These are phyloP conservation scores for Oppia nitens DNA, from an alignment of 1,140 invertebrate species.

Conservation along the genomic window DNA sequence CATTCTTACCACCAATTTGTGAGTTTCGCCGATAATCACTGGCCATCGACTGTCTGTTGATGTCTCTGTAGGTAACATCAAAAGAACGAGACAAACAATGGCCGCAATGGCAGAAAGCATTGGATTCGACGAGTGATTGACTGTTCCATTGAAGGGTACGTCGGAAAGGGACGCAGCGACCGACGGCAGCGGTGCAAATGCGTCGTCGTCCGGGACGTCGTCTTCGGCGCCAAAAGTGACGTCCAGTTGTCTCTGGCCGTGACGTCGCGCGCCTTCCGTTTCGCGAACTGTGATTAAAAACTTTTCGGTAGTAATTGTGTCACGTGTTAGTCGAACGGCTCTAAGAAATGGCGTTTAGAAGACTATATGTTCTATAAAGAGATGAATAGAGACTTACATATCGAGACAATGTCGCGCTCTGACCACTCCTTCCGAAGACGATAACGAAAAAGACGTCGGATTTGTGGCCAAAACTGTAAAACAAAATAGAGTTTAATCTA, in stretches of 20 bases:
- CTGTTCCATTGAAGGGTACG: too few relatives aligned
- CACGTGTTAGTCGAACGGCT: background rate
- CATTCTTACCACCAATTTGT: constrained; percentile 6
- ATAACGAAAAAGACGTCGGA: constrained; percentile 6
- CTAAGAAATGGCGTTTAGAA: background rate
- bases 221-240: background rate
- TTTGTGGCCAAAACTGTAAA: background rate
- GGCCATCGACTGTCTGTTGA: background rate
- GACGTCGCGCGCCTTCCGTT: background rate
- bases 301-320: constrained; percentile 9
- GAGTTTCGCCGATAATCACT: background rate
- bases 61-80: background rate
- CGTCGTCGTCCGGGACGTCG: too few relatives aligned
- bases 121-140: background rate
- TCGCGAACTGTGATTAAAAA: background rate
- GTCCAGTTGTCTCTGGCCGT: constrained; percentile 6
- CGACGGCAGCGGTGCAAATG: too few relatives aligned
- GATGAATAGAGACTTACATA: constrained; percentile 1
- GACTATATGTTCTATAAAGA: background rate
- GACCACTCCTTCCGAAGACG: constrained; percentile 3
- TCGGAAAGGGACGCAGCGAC: too few relatives aligned
- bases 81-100: background rate
- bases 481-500: background rate
- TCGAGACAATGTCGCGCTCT: constrained; percentile 3
- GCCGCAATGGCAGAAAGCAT: background rate